Conservation (phyloP, 2,113 vertebrate genomes). For the Rhea americana region DNA sequence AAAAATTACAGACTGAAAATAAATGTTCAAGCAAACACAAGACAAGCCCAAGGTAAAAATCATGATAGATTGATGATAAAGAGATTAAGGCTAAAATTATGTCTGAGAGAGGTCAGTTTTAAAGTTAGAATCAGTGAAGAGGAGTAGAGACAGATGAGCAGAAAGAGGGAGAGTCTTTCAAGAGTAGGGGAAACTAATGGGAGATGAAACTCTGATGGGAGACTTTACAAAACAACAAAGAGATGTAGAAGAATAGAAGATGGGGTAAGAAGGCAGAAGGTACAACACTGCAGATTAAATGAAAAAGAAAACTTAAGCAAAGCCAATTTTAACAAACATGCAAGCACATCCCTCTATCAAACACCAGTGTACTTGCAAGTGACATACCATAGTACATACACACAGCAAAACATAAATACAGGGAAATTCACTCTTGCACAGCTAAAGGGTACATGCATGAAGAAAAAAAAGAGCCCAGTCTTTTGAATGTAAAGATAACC, state of each 20-base stretch:
- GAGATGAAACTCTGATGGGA: not conserved
- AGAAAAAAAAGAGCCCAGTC: accelerated
- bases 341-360: not conserved
- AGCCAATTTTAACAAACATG: not conserved
- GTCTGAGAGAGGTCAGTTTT: not conserved
- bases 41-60: not conserved
- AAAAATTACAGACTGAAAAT: not conserved
- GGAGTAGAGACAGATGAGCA: not conserved
- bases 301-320: not conserved
- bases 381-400: accelerated
- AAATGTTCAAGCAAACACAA: not conserved
- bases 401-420: not conserved
- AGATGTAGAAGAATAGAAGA: not conserved
- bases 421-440: not conserved
- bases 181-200: not conserved
- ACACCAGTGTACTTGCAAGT: not conserved
- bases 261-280: not conserved
- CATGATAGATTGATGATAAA: not conserved
- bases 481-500: not conserved
- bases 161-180: not conserved
- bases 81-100: not conserved
- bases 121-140: not conserved
- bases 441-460: not conserved
- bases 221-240: not conserved
- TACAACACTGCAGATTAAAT: not conserved